Evolutionary conservation across 2,113 vertebrate species (phyloP).

Genomic region (Ictalurus furcatus): DNA sequence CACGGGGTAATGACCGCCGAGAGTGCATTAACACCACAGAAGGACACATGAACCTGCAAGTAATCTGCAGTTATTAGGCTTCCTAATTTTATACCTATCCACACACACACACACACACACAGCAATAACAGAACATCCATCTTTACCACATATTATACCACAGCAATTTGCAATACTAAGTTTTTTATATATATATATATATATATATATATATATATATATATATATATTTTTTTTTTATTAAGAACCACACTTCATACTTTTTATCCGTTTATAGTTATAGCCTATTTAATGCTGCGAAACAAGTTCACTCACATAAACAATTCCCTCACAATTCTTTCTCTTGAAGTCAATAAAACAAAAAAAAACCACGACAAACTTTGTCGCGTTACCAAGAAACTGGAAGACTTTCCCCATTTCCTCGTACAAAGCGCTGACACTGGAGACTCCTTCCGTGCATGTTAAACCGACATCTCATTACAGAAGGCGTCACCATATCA

Average conservation of each 20-base stretch:
- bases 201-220: too few relatives aligned
- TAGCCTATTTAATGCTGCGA: background rate
- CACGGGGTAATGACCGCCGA: background rate
- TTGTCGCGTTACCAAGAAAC: background rate
- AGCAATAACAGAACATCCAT: background rate
- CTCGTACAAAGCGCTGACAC: background rate
- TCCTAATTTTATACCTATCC: constrained; percentile 1
- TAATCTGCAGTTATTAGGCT: constrained; percentile 59
- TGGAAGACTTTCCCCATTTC: background rate
- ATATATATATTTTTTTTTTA: background rate
- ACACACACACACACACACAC: constrained; percentile 20
- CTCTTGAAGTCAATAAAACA: background rate
- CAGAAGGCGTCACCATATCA: background rate
- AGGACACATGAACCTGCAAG: constrained; percentile 40
- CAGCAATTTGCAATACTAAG: background rate
- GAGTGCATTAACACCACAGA: constrained; percentile 49
- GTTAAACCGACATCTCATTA: background rate
- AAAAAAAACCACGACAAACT: background rate
- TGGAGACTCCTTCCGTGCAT: background rate
- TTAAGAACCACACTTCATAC: background rate
- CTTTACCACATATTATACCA: background rate
- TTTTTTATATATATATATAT: too few relatives aligned
- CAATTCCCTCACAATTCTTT: background rate
- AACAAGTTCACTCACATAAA: background rate
- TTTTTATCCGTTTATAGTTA: background rate